Evolutionary conservation across 2,888 invertebrate species (phyloP).

Genomic region (Leuctra nigra): DNA sequence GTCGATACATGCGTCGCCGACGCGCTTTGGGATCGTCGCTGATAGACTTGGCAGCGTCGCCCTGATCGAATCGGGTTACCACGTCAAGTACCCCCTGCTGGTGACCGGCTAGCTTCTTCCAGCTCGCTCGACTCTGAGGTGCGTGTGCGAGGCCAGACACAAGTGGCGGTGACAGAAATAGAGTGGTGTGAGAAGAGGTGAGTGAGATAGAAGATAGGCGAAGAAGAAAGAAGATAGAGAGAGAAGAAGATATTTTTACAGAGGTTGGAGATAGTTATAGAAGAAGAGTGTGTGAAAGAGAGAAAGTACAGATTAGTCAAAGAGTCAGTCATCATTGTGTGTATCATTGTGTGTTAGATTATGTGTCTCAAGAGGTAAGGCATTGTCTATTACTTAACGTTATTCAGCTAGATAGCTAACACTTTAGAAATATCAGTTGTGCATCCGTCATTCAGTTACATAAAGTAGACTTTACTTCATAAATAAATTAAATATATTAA

Average conservation of each 20-base stretch:
- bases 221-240: constrained; percentile 21
- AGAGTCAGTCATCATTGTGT: too few species aligned
- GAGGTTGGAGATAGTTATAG: background rate
- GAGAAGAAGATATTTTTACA: constrained; percentile 16
- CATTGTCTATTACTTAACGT: too few species aligned
- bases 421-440: too few species aligned
- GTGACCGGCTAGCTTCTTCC: constrained; percentile 58
- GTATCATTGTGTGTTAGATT: too few species aligned
- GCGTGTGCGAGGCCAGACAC: constrained; percentile 25
- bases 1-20: constrained; percentile 66
- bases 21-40: constrained; percentile 55
- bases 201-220: constrained; percentile 11
- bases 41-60: constrained; percentile 40
- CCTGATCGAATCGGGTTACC: constrained; percentile 58
- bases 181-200: background rate
- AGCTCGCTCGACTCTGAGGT: constrained; percentile 47
- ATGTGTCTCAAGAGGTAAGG: too few species aligned
- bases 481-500: too few species aligned
- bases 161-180: background rate
- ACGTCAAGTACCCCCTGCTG: constrained; percentile 59
- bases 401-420: too few species aligned
- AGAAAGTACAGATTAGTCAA: too few species aligned
- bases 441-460: too few species aligned
- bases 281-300: constrained; percentile 3
- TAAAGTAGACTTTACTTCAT: too few species aligned